These are phyloP conservation scores for Nyleta sp. DNA, from an alignment of 2,888 invertebrate species.

Conservation along the genomic window DNA sequence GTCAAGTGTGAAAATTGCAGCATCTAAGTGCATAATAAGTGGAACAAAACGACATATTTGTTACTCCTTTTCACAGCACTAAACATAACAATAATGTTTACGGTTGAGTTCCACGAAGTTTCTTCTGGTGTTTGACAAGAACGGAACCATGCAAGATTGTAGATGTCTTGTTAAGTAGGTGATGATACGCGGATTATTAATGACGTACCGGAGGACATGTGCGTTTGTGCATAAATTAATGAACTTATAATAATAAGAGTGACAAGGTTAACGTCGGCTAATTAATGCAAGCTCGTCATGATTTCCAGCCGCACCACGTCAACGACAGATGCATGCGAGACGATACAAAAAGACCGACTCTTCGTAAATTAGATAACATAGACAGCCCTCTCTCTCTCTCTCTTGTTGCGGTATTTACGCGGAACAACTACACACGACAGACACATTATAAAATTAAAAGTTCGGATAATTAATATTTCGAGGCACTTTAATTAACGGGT, in stretches of 20 bases:
- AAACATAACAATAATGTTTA: no score
- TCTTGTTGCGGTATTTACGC: no score
- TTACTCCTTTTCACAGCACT: no score
- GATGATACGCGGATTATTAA: slow-evolving; percentile 26
- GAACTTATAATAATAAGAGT: slow-evolving; percentile 41
- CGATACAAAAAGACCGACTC: slow-evolving; percentile 31
- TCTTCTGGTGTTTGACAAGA: not conserved
- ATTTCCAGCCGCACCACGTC: slow-evolving; percentile 29
- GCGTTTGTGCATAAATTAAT: slow-evolving; percentile 36
- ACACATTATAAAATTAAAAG: not conserved
- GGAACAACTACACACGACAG: no score
- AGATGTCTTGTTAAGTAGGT: slow-evolving; percentile 9
- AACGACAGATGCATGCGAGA: slow-evolving; percentile 30
- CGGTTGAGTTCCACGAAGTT: no score
- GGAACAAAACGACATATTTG: no score
- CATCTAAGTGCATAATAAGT: no score
- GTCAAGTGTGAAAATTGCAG: no score
- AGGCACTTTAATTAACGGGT: slow-evolving; percentile 23
- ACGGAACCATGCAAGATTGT: not conserved
- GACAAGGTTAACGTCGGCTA: slow-evolving; percentile 40
- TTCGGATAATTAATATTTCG: slow-evolving; percentile 27
- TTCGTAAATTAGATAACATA: slow-evolving; percentile 31
- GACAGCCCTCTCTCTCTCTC: no score
- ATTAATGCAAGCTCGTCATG: slow-evolving; percentile 44
- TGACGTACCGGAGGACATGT: slow-evolving; percentile 12